phyloP scores from a whole-genome alignment of 2,113 vertebrate genomes.

The Oryzias javanicus region DNA sequence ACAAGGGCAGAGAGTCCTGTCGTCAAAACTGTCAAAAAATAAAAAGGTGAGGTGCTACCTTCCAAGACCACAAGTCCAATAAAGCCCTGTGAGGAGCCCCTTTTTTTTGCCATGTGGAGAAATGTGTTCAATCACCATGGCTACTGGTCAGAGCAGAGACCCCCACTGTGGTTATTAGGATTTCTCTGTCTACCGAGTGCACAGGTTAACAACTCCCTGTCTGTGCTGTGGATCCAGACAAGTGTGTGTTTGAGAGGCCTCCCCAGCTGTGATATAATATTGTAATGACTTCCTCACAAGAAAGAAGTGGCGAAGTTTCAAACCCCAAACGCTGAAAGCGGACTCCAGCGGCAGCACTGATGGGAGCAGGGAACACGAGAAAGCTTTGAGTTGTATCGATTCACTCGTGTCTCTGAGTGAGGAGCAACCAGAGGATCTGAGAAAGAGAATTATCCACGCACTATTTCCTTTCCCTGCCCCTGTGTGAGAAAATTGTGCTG shows the following conservation, averaged over 20 bases:
- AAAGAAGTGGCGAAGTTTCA: constrained; percentile 4
- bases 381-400: constrained; percentile 73
- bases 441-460: constrained; percentile 74
- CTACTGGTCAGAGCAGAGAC: constrained; percentile 63
- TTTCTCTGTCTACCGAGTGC: constrained; percentile 51
- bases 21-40: constrained; percentile 28
- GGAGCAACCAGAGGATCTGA: constrained; percentile 65
- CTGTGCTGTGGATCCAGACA: constrained; percentile 29
- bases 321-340: constrained; percentile 29
- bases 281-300: constrained; percentile 23
- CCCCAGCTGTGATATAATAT: constrained; percentile 36
- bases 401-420: constrained; percentile 59
- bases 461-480: constrained; percentile 68
- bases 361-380: constrained; percentile 65
- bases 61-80: constrained; percentile 37
- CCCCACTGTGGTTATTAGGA: constrained; percentile 65
- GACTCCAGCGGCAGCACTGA: constrained; percentile 38
- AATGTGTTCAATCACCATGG: constrained; percentile 69
- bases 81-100: constrained; percentile 42
- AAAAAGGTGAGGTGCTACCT: constrained; percentile 49
- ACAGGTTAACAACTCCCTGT: constrained; percentile 53
- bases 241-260: constrained; percentile 15
- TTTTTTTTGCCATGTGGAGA: constrained; percentile 59
- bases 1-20: constrained; percentile 39
- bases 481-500: constrained; percentile 63